These are phyloP conservation scores for Beris morrisii DNA, from an alignment of 2,888 invertebrate genomes.

Conservation along the genomic window DNA sequence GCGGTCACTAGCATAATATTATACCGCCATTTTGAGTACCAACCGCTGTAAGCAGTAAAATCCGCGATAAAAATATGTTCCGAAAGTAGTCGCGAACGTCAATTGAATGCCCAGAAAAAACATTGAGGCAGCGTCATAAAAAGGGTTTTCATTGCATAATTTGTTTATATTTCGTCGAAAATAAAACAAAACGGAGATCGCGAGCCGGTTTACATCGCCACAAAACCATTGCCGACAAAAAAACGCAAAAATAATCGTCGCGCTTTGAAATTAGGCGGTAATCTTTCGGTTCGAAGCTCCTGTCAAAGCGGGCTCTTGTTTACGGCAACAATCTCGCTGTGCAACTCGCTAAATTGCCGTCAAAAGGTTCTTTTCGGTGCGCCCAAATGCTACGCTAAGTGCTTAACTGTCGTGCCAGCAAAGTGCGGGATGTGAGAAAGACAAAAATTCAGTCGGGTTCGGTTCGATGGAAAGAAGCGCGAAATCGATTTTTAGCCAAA, in stretches of 20 bases:
- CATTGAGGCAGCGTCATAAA: constrained; percentile 16
- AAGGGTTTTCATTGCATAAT: constrained; percentile 42
- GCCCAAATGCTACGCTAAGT: background rate
- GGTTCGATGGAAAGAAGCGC: constrained; percentile 26
- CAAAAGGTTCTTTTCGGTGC: background rate
- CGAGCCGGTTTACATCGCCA: background rate
- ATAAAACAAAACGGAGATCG: constrained; percentile 24
- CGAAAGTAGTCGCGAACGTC: constrained; percentile 43
- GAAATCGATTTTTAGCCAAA: constrained; percentile 30
- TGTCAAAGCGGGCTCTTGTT: constrained; percentile 17
- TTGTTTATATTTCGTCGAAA: constrained; percentile 42
- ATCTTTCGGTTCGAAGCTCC: constrained; percentile 15
- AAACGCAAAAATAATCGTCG: constrained; percentile 3
- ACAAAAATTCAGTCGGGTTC: background rate
- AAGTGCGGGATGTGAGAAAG: background rate
- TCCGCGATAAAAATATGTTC: background rate
- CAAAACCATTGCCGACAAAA: background rate
- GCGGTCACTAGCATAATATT: too few relatives aligned
- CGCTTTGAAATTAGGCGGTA: constrained; percentile 15
- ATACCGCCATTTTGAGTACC: too few relatives aligned
- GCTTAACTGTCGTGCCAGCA: background rate
- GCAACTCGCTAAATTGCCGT: constrained; percentile 6
- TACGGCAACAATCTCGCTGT: constrained; percentile 27
- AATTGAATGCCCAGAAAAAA: constrained; percentile 41
- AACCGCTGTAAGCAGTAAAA: too few relatives aligned